These are phyloP conservation scores for Ophiodon elongatus DNA, from an alignment of 2,113 vertebrate species.

Conservation along the genomic window DNA sequence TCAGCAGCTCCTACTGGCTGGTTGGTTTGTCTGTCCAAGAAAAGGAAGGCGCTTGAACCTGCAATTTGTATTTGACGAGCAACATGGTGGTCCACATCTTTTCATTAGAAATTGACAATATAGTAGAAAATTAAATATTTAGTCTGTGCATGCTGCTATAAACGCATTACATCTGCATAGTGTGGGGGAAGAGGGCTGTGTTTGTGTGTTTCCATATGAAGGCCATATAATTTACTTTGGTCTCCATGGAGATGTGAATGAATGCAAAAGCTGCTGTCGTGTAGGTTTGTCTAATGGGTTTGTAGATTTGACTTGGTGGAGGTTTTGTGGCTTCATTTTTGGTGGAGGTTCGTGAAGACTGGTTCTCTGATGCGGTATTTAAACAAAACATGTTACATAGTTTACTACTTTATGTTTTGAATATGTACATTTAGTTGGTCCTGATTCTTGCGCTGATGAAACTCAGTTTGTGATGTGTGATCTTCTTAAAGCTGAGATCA, in stretches of 20 bases:
- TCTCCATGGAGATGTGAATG: slow-evolving; percentile 74
- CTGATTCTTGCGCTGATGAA: neutral
- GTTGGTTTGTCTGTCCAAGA: neutral
- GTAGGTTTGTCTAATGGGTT: slow-evolving; percentile 46
- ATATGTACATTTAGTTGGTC: neutral
- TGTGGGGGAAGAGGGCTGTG: slow-evolving; percentile 10
- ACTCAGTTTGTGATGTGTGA: neutral
- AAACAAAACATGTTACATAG: neutral
- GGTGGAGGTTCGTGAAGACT: neutral
- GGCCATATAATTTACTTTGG: slow-evolving; percentile 65
- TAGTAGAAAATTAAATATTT: slow-evolving; percentile 1
- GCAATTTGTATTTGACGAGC: neutral
- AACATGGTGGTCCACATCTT: neutral
- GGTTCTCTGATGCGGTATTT: neutral
- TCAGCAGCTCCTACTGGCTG: neutral
- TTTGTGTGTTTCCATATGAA: slow-evolving; percentile 50
- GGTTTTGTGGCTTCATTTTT: slow-evolving; percentile 16
- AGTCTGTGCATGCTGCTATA: neutral
- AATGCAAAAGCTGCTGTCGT: slow-evolving; percentile 42
- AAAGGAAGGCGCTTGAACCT: neutral
- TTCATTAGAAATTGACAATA: neutral
- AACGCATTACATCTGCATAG: neutral
- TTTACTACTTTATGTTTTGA: neutral
- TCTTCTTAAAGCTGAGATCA: neutral
- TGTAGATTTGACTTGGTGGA: slow-evolving; percentile 16